phyloP scores from a whole-genome alignment of 2,113 vertebrate species.

The Pseudopodoces humilis region DNA sequence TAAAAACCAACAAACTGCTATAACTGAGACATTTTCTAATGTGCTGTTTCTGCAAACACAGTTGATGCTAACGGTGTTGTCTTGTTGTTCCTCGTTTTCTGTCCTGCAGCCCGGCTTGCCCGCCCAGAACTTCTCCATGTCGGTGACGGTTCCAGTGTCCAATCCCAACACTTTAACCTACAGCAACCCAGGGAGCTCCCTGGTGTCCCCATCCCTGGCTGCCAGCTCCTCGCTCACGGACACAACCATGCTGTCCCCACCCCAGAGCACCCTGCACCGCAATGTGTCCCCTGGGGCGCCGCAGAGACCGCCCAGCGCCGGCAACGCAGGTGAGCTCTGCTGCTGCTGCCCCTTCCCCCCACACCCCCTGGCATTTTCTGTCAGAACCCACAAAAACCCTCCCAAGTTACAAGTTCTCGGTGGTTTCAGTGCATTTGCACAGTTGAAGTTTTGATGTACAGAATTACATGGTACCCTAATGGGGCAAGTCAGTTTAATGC shows the following conservation, averaged over 20 bases:
- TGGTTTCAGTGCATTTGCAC: neutral
- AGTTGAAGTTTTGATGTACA: neutral
- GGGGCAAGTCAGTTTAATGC: neutral
- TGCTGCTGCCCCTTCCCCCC: neutral
- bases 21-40: neutral
- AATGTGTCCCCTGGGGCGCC: conserved; percentile 88
- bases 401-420: rapidly evolving
- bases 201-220: conserved; percentile 86
- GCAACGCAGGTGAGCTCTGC: conserved; percentile 81
- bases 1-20: neutral
- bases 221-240: conserved; percentile 87
- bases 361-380: rapidly evolving
- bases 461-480: rapidly evolving
- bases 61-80: neutral
- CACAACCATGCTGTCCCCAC: conserved; percentile 91
- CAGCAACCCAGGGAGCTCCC: conserved; percentile 86
- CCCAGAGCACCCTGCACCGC: conserved; percentile 88
- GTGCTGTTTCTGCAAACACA: neutral
- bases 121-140: conserved; percentile 98
- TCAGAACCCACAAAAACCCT: neutral
- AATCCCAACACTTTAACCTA: conserved; percentile 90
- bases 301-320: conserved; percentile 91
- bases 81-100: neutral
- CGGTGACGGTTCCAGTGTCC: conserved; percentile 95
- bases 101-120: conserved; percentile 87